phyloP scores from a whole-genome alignment of 2,888 invertebrate genomes.

The Phasia obesa region DNA sequence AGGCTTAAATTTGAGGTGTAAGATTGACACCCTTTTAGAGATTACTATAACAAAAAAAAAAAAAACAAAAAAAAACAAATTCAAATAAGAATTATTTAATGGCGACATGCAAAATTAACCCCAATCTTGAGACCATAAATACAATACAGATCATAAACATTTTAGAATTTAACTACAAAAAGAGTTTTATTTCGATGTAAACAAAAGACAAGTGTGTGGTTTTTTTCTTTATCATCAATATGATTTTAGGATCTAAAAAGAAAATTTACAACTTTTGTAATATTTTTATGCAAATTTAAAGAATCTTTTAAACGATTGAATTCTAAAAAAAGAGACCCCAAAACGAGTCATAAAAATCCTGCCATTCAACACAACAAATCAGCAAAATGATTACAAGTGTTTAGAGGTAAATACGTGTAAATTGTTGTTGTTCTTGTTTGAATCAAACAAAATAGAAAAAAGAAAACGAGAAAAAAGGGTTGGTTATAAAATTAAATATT shows the following conservation, averaged over 20 bases:
- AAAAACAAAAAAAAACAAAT: background rate
- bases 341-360: conserved; percentile 44
- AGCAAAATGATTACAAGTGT: conserved; percentile 66
- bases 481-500: conserved; percentile 71
- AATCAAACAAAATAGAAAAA: background rate
- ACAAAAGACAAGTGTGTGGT: background rate
- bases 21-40: background rate
- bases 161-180: background rate
- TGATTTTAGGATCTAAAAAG: conserved; percentile 30
- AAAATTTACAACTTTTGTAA: conserved; percentile 61
- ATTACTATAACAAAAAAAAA: conserved; percentile 21
- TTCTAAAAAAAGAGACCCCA: conserved; percentile 52
- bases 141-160: conserved; percentile 22
- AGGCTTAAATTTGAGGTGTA: background rate
- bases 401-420: conserved; percentile 71
- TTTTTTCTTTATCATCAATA: conserved; percentile 29
- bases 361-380: conserved; percentile 22
- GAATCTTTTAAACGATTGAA: conserved; percentile 61
- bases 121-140: background rate
- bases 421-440: conserved; percentile 48
- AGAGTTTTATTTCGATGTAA: background rate
- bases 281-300: conserved; percentile 68
- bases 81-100: conserved; percentile 14
- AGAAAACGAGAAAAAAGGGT: conserved; percentile 44
- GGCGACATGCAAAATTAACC: conserved; percentile 3